Percentiles rank a stretch among this genome's conserved stretches.
These are phyloP conservation scores for Crypturellus tataupa DNA, from an alignment of 2,797 vertebrate species.

Conservation along the genomic window DNA sequence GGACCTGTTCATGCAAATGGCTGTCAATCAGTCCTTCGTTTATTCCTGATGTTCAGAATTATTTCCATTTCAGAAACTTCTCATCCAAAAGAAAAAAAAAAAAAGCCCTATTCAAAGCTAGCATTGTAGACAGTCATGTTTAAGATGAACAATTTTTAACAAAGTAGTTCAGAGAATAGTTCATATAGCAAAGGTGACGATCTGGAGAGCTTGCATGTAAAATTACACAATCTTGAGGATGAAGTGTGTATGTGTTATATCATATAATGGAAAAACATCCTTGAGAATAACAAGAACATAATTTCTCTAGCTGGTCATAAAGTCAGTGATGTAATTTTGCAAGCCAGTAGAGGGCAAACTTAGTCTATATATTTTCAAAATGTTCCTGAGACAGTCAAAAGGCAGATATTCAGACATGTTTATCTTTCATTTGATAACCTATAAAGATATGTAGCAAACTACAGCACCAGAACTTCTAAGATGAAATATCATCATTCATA, in stretches of 20 bases:
- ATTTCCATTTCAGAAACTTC: neutral
- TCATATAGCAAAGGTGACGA: neutral
- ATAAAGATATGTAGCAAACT: constrained; percentile 20
- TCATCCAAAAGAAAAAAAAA: neutral
- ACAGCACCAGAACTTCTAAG: neutral
- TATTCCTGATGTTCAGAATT: constrained; percentile 5
- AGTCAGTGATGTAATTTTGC: constrained; percentile 54
- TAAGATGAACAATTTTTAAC: neutral
- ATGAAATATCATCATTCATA: neutral
- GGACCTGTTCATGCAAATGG: neutral
- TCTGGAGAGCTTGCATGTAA: neutral
- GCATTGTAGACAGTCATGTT: neutral
- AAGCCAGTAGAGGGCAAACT: constrained; percentile 84
- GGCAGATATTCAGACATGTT: constrained; percentile 16
- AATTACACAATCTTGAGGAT: neutral
- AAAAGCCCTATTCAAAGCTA: neutral
- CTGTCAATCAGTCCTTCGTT: neutral
- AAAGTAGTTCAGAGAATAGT: neutral
- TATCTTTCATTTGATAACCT: constrained; percentile 43
- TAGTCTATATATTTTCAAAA: constrained; percentile 57
- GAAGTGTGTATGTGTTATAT: neutral
- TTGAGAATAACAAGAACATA: neutral
- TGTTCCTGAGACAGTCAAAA: neutral
- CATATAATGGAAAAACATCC: neutral
- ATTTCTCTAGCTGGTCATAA: neutral